Evolutionary conservation across 2,113 vertebrate species (phyloP), one percentile per base, ranked within the genome.

Genomic region (Zapus hudsonius): DNA sequence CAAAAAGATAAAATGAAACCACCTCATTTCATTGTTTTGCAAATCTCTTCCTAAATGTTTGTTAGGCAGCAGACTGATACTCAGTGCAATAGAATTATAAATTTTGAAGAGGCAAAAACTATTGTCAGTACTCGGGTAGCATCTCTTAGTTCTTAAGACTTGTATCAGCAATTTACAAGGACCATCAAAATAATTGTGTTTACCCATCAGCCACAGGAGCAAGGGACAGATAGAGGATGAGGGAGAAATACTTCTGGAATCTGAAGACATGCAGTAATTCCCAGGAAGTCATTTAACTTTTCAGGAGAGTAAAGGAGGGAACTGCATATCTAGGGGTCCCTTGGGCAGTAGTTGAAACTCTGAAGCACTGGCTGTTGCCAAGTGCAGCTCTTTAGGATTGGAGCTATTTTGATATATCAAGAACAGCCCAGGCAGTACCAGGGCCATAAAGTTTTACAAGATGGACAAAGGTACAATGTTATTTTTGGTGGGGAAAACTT

Each of bases 1-100:
- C n/a, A n/a, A n/a, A n/a, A n/a, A n/a, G n/a, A n/a, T n/a, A n/a
- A 90, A 83, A 27, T 0, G 3, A 92, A 94, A n/a, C 36, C 70
- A 40, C 67, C 79, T 78, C 52, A n/a, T 87, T 91, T 61, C 40
- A 76, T 70, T 85, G 17, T 74, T 95, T 72, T 57, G 57, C 23
- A 75, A 33, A n/a, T 33, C n/a, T 85, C 33, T 59, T 91, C 52
- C 61, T 93, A 89, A 90, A 38, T 86, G 72, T 61, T 63, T 73
- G 47, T 63, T 63, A n/a, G 52, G 10, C 47, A 69, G 61, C 1
- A 22, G 16, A 70, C 17, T 66, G 10, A 25, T 85, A 36, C 3
- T 11, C 40, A 38, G 0, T 59, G 47, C 38, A 16, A 20, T 4
- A 70, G 73, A 87, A 20, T 44, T 36, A 27, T 66, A 55, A 64